Base-by-base conservation (phyloP, 2,113 vertebrate species). In the Anseranas semipalmata region DNA sequence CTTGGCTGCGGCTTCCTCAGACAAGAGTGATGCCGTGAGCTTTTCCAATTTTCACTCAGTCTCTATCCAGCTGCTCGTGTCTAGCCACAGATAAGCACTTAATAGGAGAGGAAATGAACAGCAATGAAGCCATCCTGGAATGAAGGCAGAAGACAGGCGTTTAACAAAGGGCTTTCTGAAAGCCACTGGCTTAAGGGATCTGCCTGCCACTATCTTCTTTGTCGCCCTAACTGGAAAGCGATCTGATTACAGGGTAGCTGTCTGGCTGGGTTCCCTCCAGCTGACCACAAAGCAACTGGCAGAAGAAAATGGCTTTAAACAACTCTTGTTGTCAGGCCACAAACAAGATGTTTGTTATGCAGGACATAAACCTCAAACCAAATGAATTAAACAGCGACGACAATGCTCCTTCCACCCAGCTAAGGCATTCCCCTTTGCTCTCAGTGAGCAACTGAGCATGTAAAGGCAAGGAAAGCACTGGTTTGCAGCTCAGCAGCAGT, bases 71-170 rank as follows among this genome's bases (percentile, higher is more conserved):
- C 95, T 95, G 94, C 87, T 92, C 30, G 0, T 8, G 90, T 88
- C 91, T 80, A 10, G 70, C 83, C 78, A 9, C 87, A 73, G 90
- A 96, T 91, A 63, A 93, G 76, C 56, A 1, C 46, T 94, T 52
- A 70, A 90, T 24, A 33, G 55, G 21, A 73, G 87, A 90, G 92
- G 92, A 91, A 95, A 97, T 94, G 88, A 93, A 17, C 18, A 35
- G 78, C 10, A 6, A 37, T 62, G 86, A 67, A 78, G 68, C 68
- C 6, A 80, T 66, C 82, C 15, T 17, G 91, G 87, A 81, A 43
- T 35, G 85, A 87, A 45, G 83, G 48, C 77, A 79, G 19, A 83
- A 73, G 39, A 74, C 87, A 89, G 87, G 71, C 39, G 75, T 24
- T 15, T 11, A 52, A 94, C 84, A 85, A 92, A 85, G 92, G 65